Base-by-base conservation (phyloP, 2,113 vertebrate species). In the Pangasianodon hypophthalmus region DNA sequence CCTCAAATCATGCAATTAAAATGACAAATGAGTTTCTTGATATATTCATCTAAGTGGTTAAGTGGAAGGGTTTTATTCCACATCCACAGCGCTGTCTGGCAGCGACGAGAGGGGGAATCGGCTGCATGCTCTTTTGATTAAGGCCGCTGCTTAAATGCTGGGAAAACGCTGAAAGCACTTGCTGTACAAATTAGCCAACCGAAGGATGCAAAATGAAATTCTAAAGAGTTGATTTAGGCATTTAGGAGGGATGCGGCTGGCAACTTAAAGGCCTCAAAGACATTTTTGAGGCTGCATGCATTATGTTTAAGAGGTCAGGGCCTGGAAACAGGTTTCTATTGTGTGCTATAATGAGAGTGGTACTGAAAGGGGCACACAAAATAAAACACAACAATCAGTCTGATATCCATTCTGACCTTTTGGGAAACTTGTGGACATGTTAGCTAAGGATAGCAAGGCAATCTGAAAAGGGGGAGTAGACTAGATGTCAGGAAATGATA, bases 41-140 rank as follows among this genome's bases (percentile, higher is more conserved):
- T 99, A 99, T 99, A 99, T 99, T 98, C 98, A 99, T 99, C 99
- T 99, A 99, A 99, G 98, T 99, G 97, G 98, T 99, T 99, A 99
- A 99, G 98, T 99, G 98, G 97, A 98, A 98, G 97, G 97, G 97
- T 98, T 98, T 98, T 97, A 98, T 98, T 97, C 98, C 98, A 97
- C 92, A 89, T 95, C 93, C 93, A 91, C 96, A 93, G 96, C 93
- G 96, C 96, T 95, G 97, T 96, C 96, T 96, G 97, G 96, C 94
- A 96, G 96, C 95, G 96, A 96, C 94, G 97, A 96, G 93, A 94
- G 93, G 95, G 96, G 91, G 93, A 93, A 91, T 91, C 95, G 94
- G 94, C 95, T 94, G 92, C 94, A 93, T 94, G 95, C 96, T 96
- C 94, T 96, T 96, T 96, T 96, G 94, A 96, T 96, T 96, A 96